These are phyloP conservation scores for Lysiphlebus fabarum DNA, from an alignment of 1,140 invertebrate species.

Conservation along the genomic window DNA sequence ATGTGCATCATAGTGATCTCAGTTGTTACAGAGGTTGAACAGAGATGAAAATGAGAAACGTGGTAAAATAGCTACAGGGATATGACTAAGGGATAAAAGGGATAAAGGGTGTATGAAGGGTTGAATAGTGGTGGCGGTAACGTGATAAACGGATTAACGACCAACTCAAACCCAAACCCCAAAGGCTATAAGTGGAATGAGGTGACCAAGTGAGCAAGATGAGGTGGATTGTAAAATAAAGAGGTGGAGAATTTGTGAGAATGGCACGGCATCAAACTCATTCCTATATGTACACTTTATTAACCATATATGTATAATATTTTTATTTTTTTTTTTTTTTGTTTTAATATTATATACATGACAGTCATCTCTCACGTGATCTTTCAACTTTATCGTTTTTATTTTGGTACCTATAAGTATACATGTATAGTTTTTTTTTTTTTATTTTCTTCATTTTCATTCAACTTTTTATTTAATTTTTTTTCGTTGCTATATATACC, in stretches of 20 bases:
- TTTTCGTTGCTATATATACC: too few species aligned
- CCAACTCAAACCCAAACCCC: conserved; percentile 45
- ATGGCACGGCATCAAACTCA: conserved; percentile 45
- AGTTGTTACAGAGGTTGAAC: neutral
- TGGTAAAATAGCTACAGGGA: conserved; percentile 29
- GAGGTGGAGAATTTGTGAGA: conserved; percentile 18
- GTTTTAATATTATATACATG: neutral
- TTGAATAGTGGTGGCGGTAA: conserved; percentile 47
- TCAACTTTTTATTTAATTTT: neutral
- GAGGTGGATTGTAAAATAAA: conserved; percentile 7
- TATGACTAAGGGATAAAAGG: conserved; percentile 4
- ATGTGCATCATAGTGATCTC: too few species aligned
- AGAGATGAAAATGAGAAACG: neutral
- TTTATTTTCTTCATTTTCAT: neutral
- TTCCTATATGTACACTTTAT: conserved; percentile 33
- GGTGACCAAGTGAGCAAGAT: conserved; percentile 4
- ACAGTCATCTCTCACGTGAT: conserved; percentile 9
- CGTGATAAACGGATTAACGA: conserved; percentile 53
- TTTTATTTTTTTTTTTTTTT: conserved; percentile 15
- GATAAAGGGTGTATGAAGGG: conserved; percentile 28
- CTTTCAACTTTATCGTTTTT: too few species aligned
- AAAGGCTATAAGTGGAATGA: conserved; percentile 32
- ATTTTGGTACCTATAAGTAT: neutral
- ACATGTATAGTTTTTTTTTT: too few species aligned
- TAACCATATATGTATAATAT: conserved; percentile 17